phyloP scores from a whole-genome alignment of 2,113 vertebrate species.

The Elaphurus davidianus region DNA sequence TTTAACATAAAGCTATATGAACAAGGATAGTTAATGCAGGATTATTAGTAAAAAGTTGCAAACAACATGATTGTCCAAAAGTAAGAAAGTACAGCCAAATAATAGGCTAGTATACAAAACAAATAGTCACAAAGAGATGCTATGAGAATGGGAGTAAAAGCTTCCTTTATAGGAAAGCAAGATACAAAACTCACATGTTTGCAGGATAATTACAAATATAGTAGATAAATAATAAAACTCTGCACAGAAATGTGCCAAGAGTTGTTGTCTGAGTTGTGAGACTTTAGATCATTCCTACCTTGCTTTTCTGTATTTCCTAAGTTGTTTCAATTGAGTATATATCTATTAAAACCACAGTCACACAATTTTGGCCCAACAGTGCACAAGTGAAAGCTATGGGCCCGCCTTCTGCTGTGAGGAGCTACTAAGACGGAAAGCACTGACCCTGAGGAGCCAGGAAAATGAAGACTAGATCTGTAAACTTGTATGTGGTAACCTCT shows the following conservation, averaged over 20 bases:
- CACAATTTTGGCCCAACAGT: background rate
- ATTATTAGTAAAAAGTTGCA: background rate
- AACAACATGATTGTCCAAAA: background rate
- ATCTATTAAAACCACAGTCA: background rate
- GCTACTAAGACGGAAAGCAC: background rate
- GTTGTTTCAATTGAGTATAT: background rate
- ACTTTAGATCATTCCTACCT: background rate
- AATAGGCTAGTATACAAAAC: background rate
- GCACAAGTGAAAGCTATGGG: background rate
- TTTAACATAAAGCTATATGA: background rate
- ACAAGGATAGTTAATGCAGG: background rate
- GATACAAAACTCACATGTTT: background rate
- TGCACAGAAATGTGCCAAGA: background rate
- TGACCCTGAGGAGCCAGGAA: background rate
- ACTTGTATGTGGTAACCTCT: background rate
- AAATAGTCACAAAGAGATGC: background rate
- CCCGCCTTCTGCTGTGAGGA: background rate
- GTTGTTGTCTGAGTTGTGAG: background rate
- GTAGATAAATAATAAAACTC: background rate
- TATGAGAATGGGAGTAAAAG: background rate
- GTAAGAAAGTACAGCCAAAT: background rate
- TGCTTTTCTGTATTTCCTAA: conserved; percentile 11
- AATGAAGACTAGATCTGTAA: background rate
- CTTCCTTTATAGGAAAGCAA: background rate
- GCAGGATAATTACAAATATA: background rate